Evolutionary conservation across 2,888 invertebrate species (phyloP).

Genomic region (Octodonta nipae): DNA sequence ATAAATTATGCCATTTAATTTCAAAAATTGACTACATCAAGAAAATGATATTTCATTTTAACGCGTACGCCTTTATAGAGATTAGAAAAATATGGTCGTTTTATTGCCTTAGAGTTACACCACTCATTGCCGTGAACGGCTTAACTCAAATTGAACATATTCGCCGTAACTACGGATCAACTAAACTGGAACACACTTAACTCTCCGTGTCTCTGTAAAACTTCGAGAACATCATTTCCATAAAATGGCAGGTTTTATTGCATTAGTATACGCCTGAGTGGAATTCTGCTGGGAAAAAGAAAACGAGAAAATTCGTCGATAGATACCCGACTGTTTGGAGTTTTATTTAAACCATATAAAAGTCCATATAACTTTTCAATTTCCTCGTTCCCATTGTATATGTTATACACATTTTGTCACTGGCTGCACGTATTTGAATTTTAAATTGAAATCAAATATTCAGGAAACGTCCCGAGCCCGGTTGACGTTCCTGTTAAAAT

Average conservation of each 20-base stretch:
- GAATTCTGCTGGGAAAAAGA: conserved; percentile 12
- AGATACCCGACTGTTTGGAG: conserved; percentile 13
- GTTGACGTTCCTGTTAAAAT: conserved; percentile 21
- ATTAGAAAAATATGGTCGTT: too few species aligned
- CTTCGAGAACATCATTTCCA: conserved; percentile 26
- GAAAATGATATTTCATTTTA: too few species aligned
- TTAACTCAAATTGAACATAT: too few species aligned
- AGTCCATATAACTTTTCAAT: conserved; percentile 33
- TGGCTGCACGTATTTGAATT: conserved; percentile 30
- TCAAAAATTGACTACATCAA: too few species aligned
- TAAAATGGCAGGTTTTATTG: conserved; percentile 27
- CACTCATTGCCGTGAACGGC: neutral
- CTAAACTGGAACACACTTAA: conserved; percentile 8
- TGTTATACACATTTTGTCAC: conserved; percentile 28
- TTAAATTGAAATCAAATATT: conserved; percentile 35
- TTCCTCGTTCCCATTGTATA: conserved; percentile 14
- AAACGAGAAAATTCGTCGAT: conserved; percentile 12
- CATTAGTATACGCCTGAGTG: conserved; percentile 22
- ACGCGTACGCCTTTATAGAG: too few species aligned
- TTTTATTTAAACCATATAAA: conserved; percentile 33
- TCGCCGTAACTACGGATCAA: too few species aligned
- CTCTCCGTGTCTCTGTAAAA: conserved; percentile 16
- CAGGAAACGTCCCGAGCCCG: conserved; percentile 27
- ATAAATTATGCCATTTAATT: too few species aligned
- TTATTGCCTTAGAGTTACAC: neutral